Percentiles rank a stretch among this genome's conserved stretches.
These are phyloP conservation scores for Megaleporinus macrocephalus DNA, from an alignment of 2,113 vertebrate genomes.

Conservation along the genomic window DNA sequence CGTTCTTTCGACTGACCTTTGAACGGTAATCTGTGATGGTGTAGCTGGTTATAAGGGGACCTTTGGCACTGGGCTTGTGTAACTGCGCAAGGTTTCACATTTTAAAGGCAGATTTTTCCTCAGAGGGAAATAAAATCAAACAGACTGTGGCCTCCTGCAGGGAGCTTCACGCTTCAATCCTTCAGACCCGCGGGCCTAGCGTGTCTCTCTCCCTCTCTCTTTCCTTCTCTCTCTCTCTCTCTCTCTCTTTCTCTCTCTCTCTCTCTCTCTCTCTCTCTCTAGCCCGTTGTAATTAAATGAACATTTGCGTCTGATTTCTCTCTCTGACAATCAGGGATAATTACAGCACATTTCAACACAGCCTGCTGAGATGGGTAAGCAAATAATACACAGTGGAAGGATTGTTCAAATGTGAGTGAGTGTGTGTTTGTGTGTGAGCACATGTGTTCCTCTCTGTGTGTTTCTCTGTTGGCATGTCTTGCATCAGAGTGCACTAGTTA, in stretches of 20 bases:
- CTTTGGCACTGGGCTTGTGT: slow-evolving; percentile 42
- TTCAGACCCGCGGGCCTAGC: slow-evolving; percentile 17
- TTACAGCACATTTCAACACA: slow-evolving; percentile 46
- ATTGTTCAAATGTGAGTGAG: slow-evolving; percentile 14
- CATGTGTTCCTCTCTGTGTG: slow-evolving; percentile 18
- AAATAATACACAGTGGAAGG: slow-evolving; percentile 45
- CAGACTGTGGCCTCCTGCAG: slow-evolving; percentile 23
- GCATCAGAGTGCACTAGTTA: slow-evolving; percentile 16
- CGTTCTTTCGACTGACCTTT: slow-evolving; percentile 44
- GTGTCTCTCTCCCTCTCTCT: neutral
- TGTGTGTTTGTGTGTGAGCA: slow-evolving; percentile 12
- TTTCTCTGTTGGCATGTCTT: slow-evolving; percentile 26
- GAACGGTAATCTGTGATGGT: slow-evolving; percentile 39
- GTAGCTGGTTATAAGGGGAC: slow-evolving; percentile 20
- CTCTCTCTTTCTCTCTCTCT: neutral
- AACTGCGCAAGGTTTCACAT: slow-evolving; percentile 29
- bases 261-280: neutral
- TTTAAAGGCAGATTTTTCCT: slow-evolving; percentile 16
- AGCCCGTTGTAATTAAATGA: slow-evolving; percentile 49
- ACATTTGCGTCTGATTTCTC: slow-evolving; percentile 50
- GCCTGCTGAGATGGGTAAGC: slow-evolving; percentile 58
- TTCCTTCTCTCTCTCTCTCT: neutral
- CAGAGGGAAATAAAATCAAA: slow-evolving; percentile 28
- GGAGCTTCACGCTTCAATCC: slow-evolving; percentile 30
- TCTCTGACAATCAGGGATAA: slow-evolving; percentile 53